Evolutionary conservation across 2,113 vertebrate species (phyloP).

Genomic region (Peromyscus maniculatus): DNA sequence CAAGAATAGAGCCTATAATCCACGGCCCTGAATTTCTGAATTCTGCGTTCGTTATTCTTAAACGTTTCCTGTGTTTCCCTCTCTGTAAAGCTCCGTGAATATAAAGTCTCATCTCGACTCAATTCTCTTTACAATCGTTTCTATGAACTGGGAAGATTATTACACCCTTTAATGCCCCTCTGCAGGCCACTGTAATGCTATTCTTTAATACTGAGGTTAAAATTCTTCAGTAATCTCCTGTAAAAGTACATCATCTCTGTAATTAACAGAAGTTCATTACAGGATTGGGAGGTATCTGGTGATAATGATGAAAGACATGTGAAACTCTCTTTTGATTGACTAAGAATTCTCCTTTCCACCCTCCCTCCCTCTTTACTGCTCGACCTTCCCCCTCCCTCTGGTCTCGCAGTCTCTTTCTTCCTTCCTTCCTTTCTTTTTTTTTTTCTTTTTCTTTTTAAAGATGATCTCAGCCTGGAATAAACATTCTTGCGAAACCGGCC

Average conservation of each 20-base stretch:
- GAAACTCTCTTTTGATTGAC: background rate
- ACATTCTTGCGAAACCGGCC: conserved; percentile 76
- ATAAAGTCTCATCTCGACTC: background rate
- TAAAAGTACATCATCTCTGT: conserved; percentile 38
- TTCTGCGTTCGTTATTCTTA: background rate
- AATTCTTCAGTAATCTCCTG: conserved; percentile 4
- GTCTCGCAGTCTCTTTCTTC: background rate
- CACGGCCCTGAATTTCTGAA: background rate
- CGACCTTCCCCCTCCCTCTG: background rate
- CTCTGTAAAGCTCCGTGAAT: background rate
- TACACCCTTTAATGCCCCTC: background rate
- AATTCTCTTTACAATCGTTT: background rate
- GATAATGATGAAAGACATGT: background rate
- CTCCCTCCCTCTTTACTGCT: background rate
- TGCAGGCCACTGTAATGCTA: background rate
- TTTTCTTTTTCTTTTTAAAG: background rate
- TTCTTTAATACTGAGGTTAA: conserved; percentile 37
- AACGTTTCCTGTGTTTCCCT: background rate
- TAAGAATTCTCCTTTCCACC: background rate
- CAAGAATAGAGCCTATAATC: background rate
- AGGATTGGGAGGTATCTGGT: background rate
- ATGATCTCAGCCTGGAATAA: conserved; percentile 81
- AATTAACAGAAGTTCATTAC: background rate
- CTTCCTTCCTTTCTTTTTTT: background rate
- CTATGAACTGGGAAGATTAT: background rate